A percentile compares a stretch with the other conserved stretches of the same genome.
Evolutionary conservation across 1,140 invertebrate species (phyloP).

Genomic region (Trialeurodes vaporariorum): DNA sequence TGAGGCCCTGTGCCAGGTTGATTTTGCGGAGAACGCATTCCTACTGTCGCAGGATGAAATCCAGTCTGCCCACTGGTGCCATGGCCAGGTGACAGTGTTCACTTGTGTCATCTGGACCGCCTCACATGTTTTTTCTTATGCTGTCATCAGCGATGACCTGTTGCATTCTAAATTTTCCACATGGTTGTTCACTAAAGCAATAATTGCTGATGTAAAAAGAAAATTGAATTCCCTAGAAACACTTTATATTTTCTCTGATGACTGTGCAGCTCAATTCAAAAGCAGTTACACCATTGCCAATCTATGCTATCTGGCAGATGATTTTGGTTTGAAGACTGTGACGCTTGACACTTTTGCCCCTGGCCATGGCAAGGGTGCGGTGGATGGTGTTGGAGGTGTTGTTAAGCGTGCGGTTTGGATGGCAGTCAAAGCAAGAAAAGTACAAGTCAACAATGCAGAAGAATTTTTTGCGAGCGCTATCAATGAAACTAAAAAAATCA

Average conservation of each 20-base stretch:
- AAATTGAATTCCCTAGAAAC: background rate
- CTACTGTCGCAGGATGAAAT: slow-evolving; percentile 14
- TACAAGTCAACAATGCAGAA: slow-evolving; percentile 2
- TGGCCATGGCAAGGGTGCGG: slow-evolving; percentile 28
- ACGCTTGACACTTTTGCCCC: slow-evolving; percentile 31
- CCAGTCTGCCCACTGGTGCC: slow-evolving; percentile 12
- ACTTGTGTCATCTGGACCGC: background rate
- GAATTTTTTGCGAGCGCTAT: background rate
- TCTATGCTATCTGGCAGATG: slow-evolving; percentile 24
- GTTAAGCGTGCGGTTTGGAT: slow-evolving; percentile 22
- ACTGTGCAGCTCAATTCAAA: background rate
- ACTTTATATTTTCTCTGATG: background rate
- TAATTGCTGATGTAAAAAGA: background rate
- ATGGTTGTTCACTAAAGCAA: background rate
- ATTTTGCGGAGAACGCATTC: slow-evolving; percentile 14
- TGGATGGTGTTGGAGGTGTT: slow-evolving; percentile 28
- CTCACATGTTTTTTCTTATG: background rate
- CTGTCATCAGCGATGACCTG: background rate
- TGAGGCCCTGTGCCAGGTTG: slow-evolving; percentile 3
- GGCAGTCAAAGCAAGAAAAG: background rate
- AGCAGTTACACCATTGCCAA: slow-evolving; percentile 20
- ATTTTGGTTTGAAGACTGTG: slow-evolving; percentile 25
- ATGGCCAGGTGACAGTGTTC: slow-evolving; percentile 4
- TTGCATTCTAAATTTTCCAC: background rate
- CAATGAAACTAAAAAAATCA: background rate